Conservation (phyloP, 1,140 invertebrate species). For the Cherax quadricarinatus region DNA sequence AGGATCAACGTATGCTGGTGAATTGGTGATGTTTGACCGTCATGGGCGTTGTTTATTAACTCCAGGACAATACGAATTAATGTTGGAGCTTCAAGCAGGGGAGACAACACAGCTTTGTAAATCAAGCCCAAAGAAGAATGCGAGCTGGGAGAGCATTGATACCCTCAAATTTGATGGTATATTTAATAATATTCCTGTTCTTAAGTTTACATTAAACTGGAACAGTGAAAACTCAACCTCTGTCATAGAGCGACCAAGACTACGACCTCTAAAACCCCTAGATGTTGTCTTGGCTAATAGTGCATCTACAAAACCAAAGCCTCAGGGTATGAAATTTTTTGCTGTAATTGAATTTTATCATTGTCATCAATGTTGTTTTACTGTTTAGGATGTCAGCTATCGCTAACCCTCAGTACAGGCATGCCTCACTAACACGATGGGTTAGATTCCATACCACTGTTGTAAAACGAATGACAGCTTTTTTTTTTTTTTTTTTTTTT, state of each 20-base stretch:
- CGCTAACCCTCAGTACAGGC: too few species aligned
- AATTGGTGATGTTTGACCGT: slow-evolving; percentile 93
- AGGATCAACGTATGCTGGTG: slow-evolving; percentile 83
- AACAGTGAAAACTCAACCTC: slow-evolving; percentile 50
- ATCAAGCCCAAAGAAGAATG: slow-evolving; percentile 76
- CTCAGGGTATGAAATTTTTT: slow-evolving; percentile 48
- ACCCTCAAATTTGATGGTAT: slow-evolving; percentile 78
- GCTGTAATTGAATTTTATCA: background rate
- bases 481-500: too few species aligned
- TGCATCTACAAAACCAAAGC: slow-evolving; percentile 65
- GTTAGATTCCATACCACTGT: too few species aligned
- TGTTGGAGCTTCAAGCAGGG: slow-evolving; percentile 79
- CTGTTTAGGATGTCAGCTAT: too few species aligned
- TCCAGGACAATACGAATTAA: slow-evolving; percentile 93
- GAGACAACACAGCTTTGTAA: slow-evolving; percentile 68
- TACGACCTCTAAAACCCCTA: slow-evolving; percentile 68
- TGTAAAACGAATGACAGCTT: too few species aligned
- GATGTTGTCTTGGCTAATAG: slow-evolving; percentile 68
- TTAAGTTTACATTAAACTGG: slow-evolving; percentile 54
- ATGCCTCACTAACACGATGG: too few species aligned
- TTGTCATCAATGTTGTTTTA: too few species aligned
- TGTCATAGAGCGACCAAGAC: slow-evolving; percentile 45
- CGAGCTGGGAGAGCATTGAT: slow-evolving; percentile 88
- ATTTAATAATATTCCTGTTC: slow-evolving; percentile 77
- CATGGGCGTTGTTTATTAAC: slow-evolving; percentile 89